phyloP scores from a whole-genome alignment of 1,140 invertebrate genomes.

The Listronotus bonariensis region DNA sequence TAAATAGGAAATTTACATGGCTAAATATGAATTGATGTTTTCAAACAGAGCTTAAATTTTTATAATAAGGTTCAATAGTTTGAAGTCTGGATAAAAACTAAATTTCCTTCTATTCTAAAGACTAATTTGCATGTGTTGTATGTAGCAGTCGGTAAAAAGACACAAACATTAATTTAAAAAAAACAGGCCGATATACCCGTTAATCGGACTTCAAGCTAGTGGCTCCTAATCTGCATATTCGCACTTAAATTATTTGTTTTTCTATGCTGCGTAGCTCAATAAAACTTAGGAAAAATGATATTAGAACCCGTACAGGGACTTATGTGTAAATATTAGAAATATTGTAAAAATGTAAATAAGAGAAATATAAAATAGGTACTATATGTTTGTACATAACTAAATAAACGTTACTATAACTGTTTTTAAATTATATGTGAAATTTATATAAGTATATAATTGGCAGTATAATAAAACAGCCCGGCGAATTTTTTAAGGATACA shows the following conservation, averaged over 20 bases:
- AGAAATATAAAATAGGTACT: conserved; percentile 44
- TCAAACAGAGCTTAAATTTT: not conserved
- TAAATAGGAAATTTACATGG: conserved; percentile 1
- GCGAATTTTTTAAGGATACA: conserved; percentile 3
- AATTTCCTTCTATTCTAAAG: too few species aligned
- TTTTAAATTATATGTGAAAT: conserved; percentile 54
- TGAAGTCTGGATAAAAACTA: too few species aligned
- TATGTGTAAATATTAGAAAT: conserved; percentile 52
- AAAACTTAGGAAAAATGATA: conserved; percentile 14
- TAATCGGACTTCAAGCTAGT: too few species aligned
- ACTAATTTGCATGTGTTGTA: too few species aligned
- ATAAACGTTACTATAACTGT: conserved; percentile 53
- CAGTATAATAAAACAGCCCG: conserved; percentile 51
- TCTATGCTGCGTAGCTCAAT: conserved; percentile 38
- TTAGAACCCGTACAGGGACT: conserved; percentile 48
- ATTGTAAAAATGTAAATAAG: conserved; percentile 49
- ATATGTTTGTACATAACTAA: conserved; percentile 54
- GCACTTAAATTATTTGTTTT: not conserved
- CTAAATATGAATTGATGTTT: conserved; percentile 10
- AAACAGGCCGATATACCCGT: too few species aligned
- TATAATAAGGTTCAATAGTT: not conserved
- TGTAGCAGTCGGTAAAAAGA: too few species aligned
- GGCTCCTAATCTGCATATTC: not conserved
- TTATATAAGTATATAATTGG: conserved; percentile 49
- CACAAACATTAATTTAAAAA: too few species aligned